Evolutionary conservation across 2,888 invertebrate genomes (phyloP).

Genomic region (Dasysyrphus tricinctus): DNA sequence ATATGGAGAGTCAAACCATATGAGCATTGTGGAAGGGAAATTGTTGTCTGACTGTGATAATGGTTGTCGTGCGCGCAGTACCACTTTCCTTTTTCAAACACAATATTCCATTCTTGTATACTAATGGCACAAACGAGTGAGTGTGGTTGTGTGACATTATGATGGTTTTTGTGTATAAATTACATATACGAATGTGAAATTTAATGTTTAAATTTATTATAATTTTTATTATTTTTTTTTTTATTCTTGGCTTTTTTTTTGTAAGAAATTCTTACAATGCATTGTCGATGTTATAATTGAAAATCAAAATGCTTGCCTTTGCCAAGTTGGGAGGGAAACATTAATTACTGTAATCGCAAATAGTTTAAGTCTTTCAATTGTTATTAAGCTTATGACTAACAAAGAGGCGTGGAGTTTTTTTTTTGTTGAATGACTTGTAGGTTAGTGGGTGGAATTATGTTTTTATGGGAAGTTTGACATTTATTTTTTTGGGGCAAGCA

Average conservation of each 20-base stretch:
- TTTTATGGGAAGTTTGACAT: constrained; percentile 18
- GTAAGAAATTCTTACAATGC: constrained; percentile 5
- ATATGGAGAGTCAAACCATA: constrained; percentile 50
- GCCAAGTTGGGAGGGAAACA: constrained; percentile 6
- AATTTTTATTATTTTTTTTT: neutral
- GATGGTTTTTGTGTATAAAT: constrained; percentile 52
- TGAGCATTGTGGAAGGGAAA: constrained; percentile 70
- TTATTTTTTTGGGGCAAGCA: constrained; percentile 3
- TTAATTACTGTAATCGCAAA: neutral
- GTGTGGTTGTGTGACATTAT: constrained; percentile 13
- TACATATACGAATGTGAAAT: constrained; percentile 24
- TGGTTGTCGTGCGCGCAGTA: constrained; percentile 61
- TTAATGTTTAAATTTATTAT: constrained; percentile 26
- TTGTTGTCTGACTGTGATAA: constrained; percentile 66
- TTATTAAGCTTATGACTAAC: neutral
- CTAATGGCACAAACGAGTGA: neutral
- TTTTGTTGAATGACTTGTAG: constrained; percentile 10
- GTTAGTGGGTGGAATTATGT: constrained; percentile 56
- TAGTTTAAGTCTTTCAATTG: neutral
- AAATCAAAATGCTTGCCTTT: neutral
- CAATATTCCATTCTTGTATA: constrained; percentile 55
- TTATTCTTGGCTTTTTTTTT: neutral
- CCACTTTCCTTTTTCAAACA: constrained; percentile 71
- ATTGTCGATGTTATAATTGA: neutral
- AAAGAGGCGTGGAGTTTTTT: neutral